A percentile compares a stretch with the other conserved stretches of the same genome.
These are phyloP conservation scores for Eulemur albifrons DNA, from an alignment of 2,797 vertebrate genomes.

Conservation along the genomic window DNA sequence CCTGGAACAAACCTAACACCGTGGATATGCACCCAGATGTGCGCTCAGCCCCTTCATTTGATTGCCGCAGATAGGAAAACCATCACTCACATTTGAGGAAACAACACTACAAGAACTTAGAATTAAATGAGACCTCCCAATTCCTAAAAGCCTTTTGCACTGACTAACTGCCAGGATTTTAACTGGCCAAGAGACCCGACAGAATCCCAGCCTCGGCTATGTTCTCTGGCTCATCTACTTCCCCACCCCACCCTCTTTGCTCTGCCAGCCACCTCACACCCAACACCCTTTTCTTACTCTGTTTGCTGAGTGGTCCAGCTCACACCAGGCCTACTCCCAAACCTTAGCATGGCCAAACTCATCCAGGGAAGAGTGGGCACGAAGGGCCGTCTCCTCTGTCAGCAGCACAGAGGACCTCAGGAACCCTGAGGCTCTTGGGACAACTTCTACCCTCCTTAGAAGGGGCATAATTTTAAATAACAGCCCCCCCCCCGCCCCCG, in stretches of 20 bases:
- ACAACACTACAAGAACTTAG: not conserved
- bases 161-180: not conserved
- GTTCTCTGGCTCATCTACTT: not conserved
- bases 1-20: too few species aligned
- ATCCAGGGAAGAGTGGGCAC: not conserved
- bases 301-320: not conserved
- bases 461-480: not conserved
- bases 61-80: not conserved
- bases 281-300: not conserved
- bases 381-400: not conserved
- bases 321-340: not conserved
- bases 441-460: not conserved
- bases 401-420: not conserved
- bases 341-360: not conserved
- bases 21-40: not conserved
- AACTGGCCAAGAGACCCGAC: not conserved
- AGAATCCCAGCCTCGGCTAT: not conserved
- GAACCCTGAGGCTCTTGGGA: not conserved
- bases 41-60: not conserved
- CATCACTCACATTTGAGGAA: not conserved
- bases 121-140: not conserved
- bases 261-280: not conserved
- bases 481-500: too few species aligned
- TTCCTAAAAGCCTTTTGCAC: not conserved
- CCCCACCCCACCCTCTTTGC: not conserved